A percentile compares a stretch with the other conserved stretches of the same genome.
These are phyloP conservation scores for Carettochelys insculpta DNA, from an alignment of 2,113 vertebrate species.

Conservation along the genomic window DNA sequence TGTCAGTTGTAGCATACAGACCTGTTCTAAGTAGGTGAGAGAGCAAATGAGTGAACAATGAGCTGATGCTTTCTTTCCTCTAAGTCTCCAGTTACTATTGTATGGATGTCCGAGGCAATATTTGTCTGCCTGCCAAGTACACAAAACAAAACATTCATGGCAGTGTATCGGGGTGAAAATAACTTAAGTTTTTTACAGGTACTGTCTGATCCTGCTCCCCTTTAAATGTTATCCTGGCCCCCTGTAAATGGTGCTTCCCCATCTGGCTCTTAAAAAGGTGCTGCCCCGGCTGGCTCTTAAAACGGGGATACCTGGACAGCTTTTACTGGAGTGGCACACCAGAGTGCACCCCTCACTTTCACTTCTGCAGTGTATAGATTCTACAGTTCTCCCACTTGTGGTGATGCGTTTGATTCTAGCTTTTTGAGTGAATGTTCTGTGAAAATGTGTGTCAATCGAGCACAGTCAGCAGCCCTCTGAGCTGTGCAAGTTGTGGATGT, in stretches of 20 bases:
- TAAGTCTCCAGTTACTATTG: constrained; percentile 31
- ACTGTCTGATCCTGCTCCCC: no score
- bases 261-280: no score
- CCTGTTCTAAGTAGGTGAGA: not conserved
- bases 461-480: not conserved
- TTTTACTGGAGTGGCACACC: no score
- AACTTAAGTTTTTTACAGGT: no score
- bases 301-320: no score
- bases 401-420: constrained; percentile 18
- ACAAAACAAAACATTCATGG: constrained; percentile 42
- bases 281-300: no score
- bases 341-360: no score
- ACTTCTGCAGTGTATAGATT: not conserved
- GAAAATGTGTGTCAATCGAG: constrained; percentile 6
- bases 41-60: not conserved
- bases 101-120: constrained; percentile 2
- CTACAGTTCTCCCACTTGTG: constrained; percentile 29
- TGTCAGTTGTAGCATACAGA: not conserved
- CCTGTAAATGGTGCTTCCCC: no score
- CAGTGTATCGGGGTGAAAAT: no score
- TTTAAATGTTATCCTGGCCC: no score
- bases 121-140: constrained; percentile 39
- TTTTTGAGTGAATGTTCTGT: constrained; percentile 19
- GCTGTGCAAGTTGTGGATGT: not conserved
- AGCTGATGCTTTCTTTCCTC: not conserved